Evolutionary conservation across 2,888 invertebrate genomes (phyloP), one percentile per base, ranked within the genome.

Genomic region (Chelonus formosanus): DNA sequence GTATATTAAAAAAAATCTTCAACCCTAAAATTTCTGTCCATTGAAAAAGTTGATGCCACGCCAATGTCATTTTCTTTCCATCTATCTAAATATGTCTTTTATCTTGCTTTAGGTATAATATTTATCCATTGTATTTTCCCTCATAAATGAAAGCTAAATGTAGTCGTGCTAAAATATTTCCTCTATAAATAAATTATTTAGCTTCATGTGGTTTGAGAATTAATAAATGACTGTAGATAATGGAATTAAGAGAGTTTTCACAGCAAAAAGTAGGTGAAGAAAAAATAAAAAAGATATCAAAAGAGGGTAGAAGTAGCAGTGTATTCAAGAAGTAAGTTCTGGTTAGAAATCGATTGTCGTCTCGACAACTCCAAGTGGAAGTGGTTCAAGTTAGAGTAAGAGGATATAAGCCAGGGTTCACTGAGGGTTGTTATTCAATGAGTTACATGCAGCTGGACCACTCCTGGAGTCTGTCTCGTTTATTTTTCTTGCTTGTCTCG

Each of bases 241-340:
- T 52, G 31, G 34, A 52, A 34, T 52, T 52, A 52, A 52, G 8
- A 8, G 32, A 32, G 52, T 52, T 34, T 32, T 52, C 32, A 32
- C 52, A 32, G 34, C 8, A 32, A 52, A 32, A 32, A 52, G 31
- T 52, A 52, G 31, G 34, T 34, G 44, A 20, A 31, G 6, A 43
- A 43, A 7, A 31, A 43, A 43, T n/a, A 3, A 20, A 8, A 57
- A 40, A 34, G 3, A 35, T n/a, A 36, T 59, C 43, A 43, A 36
- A 59, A 36, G 34, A 43, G 43, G 61, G 31, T 43, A 48, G 57
- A 45, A 57, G 53, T 40, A 45, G 55, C 56, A 57, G 69, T 68
- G 63, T 70, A 67, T 67, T 69, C 67, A 67, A 71, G 65, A 68
- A 70, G 71, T 68, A 70, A 67, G 69, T 67, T 67, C 44, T 54